A percentile compares a stretch with the other conserved stretches of the same genome.
Conservation (phyloP, 2,797 vertebrate species). For the Takifugu rubripes region DNA sequence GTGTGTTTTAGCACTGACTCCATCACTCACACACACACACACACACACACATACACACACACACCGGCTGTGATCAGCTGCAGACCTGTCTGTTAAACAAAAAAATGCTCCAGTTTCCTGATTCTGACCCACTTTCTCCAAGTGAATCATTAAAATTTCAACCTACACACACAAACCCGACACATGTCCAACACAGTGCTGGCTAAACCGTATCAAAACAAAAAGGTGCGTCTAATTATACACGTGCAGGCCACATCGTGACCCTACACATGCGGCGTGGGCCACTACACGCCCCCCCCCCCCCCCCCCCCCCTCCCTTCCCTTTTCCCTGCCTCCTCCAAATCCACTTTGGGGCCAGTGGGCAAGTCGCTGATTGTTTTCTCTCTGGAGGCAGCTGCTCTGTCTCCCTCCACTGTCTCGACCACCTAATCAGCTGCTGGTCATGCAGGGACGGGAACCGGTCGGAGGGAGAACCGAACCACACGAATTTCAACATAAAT, state of each 20-base stretch:
- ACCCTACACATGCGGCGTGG: slow-evolving; percentile 32
- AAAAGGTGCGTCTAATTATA: slow-evolving; percentile 48
- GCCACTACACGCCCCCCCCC: slow-evolving; percentile 32
- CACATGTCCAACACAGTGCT: slow-evolving; percentile 1
- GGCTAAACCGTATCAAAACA: slow-evolving; percentile 33
- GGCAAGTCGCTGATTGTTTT: slow-evolving; percentile 62
- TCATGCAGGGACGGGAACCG: slow-evolving; percentile 24
- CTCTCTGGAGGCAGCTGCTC: slow-evolving; percentile 59
- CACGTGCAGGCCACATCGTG: slow-evolving; percentile 24
- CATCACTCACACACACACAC: not conserved
- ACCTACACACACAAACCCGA: not conserved
- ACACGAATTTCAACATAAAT: too few relatives aligned
- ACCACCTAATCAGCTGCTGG: slow-evolving; percentile 58
- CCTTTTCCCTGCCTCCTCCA: slow-evolving; percentile 40
- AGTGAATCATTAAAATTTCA: not conserved
- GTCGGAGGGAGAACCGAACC: slow-evolving; percentile 30
- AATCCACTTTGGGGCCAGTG: slow-evolving; percentile 65
- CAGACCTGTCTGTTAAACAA: not conserved
- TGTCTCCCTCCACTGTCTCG: slow-evolving; percentile 32
- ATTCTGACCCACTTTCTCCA: not conserved
- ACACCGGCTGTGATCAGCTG: too few relatives aligned
- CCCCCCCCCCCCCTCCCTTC: slow-evolving; percentile 27
- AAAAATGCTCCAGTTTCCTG: not conserved
- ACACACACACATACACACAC: too few relatives aligned
- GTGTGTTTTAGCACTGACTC: too few relatives aligned